Conservation (phyloP, 2,113 vertebrate species). For the Urocynchramus pylzowi region DNA sequence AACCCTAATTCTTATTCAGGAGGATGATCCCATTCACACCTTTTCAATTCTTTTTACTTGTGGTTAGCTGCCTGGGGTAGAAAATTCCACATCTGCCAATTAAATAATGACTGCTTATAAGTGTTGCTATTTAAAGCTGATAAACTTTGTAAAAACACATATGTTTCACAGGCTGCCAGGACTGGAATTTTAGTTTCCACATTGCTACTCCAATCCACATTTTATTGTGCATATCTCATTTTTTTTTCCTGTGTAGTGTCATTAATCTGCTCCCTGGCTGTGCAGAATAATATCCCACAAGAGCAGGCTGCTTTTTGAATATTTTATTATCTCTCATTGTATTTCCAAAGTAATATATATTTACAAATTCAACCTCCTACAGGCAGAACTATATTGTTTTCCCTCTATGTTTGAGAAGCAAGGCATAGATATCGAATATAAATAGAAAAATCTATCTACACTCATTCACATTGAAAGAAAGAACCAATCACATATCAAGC, state of each 20-base stretch:
- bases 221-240: slow-evolving; percentile 68
- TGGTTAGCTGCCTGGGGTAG: not conserved
- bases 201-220: slow-evolving; percentile 63
- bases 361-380: slow-evolving; percentile 78
- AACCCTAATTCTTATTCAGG: not conserved
- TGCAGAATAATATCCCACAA: slow-evolving; percentile 75
- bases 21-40: not conserved
- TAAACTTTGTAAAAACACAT: slow-evolving; percentile 1
- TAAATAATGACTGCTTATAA: not conserved
- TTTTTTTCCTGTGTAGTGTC: slow-evolving; percentile 51
- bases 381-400: slow-evolving; percentile 72
- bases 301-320: slow-evolving; percentile 75
- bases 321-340: slow-evolving; percentile 77
- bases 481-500: slow-evolving; percentile 73
- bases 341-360: slow-evolving; percentile 78
- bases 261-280: slow-evolving; percentile 80
- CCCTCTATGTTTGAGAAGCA: slow-evolving; percentile 50
- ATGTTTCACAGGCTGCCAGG: not conserved
- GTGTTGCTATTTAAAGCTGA: not conserved
- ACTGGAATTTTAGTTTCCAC: slow-evolving; percentile 29
- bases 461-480: slow-evolving; percentile 64
- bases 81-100: not conserved
- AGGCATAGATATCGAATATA: slow-evolving; percentile 37
- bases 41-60: not conserved
- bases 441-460: slow-evolving; percentile 60